These are phyloP conservation scores for Zootermopsis nevadensis DNA, from an alignment of 2,888 invertebrate genomes.

Conservation along the genomic window DNA sequence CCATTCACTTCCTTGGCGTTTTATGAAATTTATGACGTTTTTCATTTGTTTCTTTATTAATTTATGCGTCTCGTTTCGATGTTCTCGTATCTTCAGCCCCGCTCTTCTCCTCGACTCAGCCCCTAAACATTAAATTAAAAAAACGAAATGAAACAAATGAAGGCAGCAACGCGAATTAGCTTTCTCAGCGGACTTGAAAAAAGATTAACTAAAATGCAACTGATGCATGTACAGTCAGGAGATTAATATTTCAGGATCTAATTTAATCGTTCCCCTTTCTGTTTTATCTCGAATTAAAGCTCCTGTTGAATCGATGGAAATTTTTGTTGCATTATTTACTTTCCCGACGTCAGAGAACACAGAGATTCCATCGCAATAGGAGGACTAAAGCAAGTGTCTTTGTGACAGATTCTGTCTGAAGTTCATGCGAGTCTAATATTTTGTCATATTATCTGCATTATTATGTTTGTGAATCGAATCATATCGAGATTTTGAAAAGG, in stretches of 20 bases:
- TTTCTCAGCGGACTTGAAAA: neutral
- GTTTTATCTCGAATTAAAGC: neutral
- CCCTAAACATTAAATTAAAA: neutral
- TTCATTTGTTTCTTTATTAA: constrained; percentile 12
- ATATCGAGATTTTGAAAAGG: too few species aligned
- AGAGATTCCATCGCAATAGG: neutral
- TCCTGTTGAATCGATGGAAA: constrained; percentile 3
- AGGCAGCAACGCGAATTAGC: neutral
- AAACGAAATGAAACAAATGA: constrained; percentile 3
- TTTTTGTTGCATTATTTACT: neutral
- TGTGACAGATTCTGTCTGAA: too few species aligned
- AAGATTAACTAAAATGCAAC: neutral
- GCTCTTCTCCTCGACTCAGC: constrained; percentile 1
- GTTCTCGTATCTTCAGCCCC: neutral
- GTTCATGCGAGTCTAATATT: too few species aligned
- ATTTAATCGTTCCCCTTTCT: neutral
- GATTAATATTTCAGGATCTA: neutral
- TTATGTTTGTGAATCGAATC: too few species aligned
- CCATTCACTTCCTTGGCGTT: neutral
- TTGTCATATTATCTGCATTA: too few species aligned
- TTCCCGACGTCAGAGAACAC: neutral
- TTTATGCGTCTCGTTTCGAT: constrained; percentile 3
- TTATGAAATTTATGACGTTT: constrained; percentile 16
- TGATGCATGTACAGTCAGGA: neutral
- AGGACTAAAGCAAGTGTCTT: too few species aligned